Conservation (phyloP, 2,888 invertebrate genomes). For the Cheilosia variabilis region DNA sequence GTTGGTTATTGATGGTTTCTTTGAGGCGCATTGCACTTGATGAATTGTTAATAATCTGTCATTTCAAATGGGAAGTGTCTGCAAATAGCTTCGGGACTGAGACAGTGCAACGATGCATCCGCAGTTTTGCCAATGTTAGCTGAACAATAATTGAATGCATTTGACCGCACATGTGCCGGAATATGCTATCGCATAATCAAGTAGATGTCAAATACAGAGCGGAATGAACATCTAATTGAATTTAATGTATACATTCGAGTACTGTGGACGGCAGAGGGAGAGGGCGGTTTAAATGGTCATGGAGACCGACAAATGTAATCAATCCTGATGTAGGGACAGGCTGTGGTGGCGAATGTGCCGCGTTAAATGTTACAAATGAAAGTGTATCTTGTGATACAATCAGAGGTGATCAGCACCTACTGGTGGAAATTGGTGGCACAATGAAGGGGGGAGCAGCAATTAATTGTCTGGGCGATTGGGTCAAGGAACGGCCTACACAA, state of each 20-base stretch:
- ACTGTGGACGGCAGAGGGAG: background rate
- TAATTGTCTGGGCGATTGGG: background rate
- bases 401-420: conserved; percentile 22
- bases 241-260: background rate
- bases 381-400: conserved; percentile 4
- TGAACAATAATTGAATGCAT: conserved; percentile 9
- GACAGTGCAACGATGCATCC: background rate
- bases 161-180: conserved; percentile 18
- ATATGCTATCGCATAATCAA: conserved; percentile 31
- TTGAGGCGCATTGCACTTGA: background rate
- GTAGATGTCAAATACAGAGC: conserved; percentile 41
- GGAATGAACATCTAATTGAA: conserved; percentile 50
- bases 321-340: conserved; percentile 14
- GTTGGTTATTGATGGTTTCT: background rate
- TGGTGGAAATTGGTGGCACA: background rate
- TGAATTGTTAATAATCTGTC: conserved; percentile 5
- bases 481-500: too few relatives aligned
- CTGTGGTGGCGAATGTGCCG: background rate
- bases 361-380: conserved; percentile 4
- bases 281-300: conserved; percentile 35
- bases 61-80: conserved; percentile 1
- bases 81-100: background rate
- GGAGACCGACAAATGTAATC: conserved; percentile 50
- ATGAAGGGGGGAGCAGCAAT: background rate
- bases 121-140: conserved; percentile 10